Evolutionary conservation across 2,113 vertebrate species (phyloP).

Genomic region (Hippoglossus stenolepis): DNA sequence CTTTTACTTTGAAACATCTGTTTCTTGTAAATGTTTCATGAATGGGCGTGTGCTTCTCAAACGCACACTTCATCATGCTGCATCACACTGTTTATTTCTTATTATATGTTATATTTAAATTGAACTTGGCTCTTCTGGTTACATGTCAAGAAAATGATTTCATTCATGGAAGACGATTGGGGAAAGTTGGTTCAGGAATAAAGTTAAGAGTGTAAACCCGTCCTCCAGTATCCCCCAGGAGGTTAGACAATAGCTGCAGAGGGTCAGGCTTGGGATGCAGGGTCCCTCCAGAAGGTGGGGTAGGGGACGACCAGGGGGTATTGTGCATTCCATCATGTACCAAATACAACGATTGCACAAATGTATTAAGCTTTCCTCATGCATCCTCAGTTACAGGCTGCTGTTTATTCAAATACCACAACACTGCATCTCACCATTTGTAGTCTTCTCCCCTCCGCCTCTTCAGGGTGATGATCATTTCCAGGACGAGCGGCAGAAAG

Average conservation of each 20-base stretch:
- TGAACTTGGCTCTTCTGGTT: too few relatives aligned
- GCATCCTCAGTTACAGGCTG: too few relatives aligned
- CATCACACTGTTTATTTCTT: neutral
- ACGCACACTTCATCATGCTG: neutral
- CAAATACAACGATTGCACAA: too few relatives aligned
- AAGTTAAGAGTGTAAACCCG: neutral
- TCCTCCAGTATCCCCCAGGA: neutral
- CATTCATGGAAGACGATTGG: neutral
- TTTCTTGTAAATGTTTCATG: neutral
- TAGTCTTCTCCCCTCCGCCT: slow-evolving; percentile 89
- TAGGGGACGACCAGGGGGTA: neutral
- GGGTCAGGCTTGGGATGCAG: too few relatives aligned
- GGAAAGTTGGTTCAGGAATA: neutral
- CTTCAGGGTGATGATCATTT: slow-evolving; percentile 89
- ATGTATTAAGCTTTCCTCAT: neutral
- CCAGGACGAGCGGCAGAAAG: slow-evolving; percentile 86
- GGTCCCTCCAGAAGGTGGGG: neutral
- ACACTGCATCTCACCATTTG: slow-evolving; percentile 88
- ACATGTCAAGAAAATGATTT: neutral
- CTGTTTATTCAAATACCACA: too few relatives aligned
- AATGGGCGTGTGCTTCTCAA: neutral
- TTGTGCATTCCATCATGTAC: too few relatives aligned
- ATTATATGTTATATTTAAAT: neutral
- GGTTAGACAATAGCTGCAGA: slow-evolving; percentile 36
- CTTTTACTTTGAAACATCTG: too few relatives aligned